phyloP scores from a whole-genome alignment of 2,797 vertebrate species.

The Mormyrops attenuatus region DNA sequence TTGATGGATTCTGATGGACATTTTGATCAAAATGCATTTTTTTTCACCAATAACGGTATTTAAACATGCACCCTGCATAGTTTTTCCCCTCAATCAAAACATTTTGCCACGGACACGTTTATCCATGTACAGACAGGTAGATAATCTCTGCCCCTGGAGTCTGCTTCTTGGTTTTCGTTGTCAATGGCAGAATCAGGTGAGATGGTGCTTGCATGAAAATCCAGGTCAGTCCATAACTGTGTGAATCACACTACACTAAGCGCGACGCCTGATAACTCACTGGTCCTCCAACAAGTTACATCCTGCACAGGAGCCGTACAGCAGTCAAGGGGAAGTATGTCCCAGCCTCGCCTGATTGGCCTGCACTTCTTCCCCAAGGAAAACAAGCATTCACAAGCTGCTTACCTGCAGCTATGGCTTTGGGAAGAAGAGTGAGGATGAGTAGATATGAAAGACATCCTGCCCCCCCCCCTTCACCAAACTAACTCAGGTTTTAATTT shows the following conservation, averaged over 20 bases:
- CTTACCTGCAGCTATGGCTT: not conserved
- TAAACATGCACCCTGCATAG: not conserved
- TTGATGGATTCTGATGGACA: not conserved
- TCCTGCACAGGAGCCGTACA: not conserved
- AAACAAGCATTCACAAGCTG: not conserved
- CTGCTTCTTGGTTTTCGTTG: not conserved
- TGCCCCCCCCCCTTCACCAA: constrained; percentile 32
- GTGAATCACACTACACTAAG: not conserved
- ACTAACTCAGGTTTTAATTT: constrained; percentile 50
- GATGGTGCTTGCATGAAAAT: not conserved
- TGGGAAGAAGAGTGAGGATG: constrained; percentile 42
- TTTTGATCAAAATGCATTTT: not conserved
- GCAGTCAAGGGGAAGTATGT: constrained; percentile 2
- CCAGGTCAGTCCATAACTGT: constrained; percentile 7
- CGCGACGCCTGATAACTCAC: not conserved
- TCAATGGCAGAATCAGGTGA: not conserved
- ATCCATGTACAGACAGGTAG: not conserved
- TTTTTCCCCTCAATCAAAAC: not conserved
- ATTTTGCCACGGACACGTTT: not conserved
- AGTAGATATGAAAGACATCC: constrained; percentile 47
- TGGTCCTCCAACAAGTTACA: constrained; percentile 11
- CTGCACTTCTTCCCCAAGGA: not conserved
- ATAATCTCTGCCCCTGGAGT: not conserved
- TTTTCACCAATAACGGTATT: not conserved
- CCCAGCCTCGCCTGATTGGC: not conserved